Evolutionary conservation across 1,140 invertebrate species (phyloP).

Genomic region (Oedothorax gibbosus): DNA sequence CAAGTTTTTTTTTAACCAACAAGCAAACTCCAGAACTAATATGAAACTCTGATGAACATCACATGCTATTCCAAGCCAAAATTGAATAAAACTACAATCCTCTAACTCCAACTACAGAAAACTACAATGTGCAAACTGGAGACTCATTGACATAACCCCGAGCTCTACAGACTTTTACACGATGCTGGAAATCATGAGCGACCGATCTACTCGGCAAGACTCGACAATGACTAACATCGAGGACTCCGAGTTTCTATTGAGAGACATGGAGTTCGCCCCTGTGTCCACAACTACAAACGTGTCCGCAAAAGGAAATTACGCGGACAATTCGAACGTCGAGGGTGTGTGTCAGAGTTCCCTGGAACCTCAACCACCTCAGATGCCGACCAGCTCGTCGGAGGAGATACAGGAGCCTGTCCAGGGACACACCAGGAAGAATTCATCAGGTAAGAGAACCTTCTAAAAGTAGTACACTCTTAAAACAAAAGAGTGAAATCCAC

Average conservation of each 20-base stretch:
- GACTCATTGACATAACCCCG: neutral
- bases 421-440: constrained; percentile 14
- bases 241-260: constrained; percentile 36
- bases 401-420: constrained; percentile 10
- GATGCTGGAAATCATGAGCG: constrained; percentile 34
- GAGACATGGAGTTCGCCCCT: constrained; percentile 32
- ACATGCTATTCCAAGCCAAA: neutral
- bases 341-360: neutral
- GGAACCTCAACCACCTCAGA: constrained; percentile 38
- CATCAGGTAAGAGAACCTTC: constrained; percentile 19
- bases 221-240: constrained; percentile 31
- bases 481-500: too few species aligned
- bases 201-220: constrained; percentile 3
- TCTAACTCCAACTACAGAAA: neutral
- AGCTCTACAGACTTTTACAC: constrained; percentile 10
- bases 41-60: too few species aligned
- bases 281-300: constrained; percentile 31
- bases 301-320: neutral
- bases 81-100: neutral
- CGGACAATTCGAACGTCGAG: neutral
- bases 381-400: constrained; percentile 47
- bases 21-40: too few species aligned
- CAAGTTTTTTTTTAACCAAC: too few species aligned
- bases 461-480: too few species aligned
- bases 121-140: neutral